phyloP scores from a whole-genome alignment of 2,888 invertebrate species.

The Diaperis boleti region DNA sequence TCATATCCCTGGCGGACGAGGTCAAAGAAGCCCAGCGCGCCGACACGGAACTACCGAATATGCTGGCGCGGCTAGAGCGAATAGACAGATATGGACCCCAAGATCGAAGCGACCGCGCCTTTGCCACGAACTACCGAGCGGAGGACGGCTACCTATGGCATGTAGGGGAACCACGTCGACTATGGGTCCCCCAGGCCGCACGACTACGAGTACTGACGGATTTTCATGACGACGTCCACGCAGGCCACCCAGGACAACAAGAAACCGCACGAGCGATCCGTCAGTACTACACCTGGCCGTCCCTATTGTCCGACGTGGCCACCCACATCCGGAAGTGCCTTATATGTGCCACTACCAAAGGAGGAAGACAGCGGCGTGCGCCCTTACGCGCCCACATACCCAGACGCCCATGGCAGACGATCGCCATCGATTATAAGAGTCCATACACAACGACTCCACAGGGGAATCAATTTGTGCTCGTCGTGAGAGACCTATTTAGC shows the following conservation, averaged over 20 bases:
- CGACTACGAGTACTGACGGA: not conserved
- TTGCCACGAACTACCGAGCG: not conserved
- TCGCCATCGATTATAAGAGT: constrained; percentile 7
- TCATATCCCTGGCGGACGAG: too few relatives aligned
- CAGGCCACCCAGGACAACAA: constrained; percentile 7
- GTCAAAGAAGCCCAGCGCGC: too few relatives aligned
- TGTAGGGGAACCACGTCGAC: too few relatives aligned
- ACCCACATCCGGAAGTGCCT: too few relatives aligned
- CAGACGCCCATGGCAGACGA: not conserved
- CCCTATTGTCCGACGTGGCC: too few relatives aligned
- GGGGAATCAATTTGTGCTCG: not conserved
- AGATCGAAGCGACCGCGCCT: not conserved
- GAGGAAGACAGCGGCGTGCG: too few relatives aligned
- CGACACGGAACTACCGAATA: too few relatives aligned
- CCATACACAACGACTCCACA: not conserved
- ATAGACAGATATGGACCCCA: not conserved
- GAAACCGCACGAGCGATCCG: constrained; percentile 7
- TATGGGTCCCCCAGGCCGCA: not conserved
- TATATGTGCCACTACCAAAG: too few relatives aligned
- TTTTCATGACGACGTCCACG: not conserved
- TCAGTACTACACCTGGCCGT: too few relatives aligned
- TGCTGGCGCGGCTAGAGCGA: not conserved
- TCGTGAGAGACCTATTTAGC: constrained; percentile 3
- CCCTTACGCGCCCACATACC: not conserved
- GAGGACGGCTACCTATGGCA: not conserved